Conservation (phyloP, 2,113 vertebrate genomes). For the Tachysurus vachellii region DNA sequence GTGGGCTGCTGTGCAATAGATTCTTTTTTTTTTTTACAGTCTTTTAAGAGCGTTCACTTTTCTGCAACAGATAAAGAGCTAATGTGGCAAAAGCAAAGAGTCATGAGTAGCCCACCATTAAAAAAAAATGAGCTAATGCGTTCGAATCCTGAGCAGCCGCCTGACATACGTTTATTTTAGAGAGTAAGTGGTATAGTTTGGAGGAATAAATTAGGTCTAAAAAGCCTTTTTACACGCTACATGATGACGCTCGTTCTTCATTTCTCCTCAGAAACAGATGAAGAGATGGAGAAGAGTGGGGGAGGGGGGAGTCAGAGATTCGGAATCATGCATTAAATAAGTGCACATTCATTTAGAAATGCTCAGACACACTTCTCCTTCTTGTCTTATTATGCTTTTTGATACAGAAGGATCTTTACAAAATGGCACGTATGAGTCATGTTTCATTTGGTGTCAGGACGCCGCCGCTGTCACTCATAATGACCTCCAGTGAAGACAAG, state of each 20-base stretch:
- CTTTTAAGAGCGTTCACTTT: not conserved
- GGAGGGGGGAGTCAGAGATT: not conserved
- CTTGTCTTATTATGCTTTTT: not conserved
- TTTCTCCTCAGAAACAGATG: slow-evolving; percentile 15
- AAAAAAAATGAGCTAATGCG: slow-evolving; percentile 31
- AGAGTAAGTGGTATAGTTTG: slow-evolving; percentile 31
- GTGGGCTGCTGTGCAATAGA: slow-evolving; percentile 15
- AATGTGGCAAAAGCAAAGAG: slow-evolving; percentile 7
- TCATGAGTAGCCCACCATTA: slow-evolving; percentile 1
- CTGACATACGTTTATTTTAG: slow-evolving; percentile 24
- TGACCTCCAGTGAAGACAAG: slow-evolving; percentile 40
- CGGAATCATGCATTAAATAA: not conserved
- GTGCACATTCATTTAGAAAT: not conserved
- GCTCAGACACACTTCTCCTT: not conserved
- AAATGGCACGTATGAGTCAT: slow-evolving; percentile 33
- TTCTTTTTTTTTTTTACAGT: not conserved
- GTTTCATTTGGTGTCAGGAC: slow-evolving; percentile 23
- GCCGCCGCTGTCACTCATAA: slow-evolving; percentile 22
- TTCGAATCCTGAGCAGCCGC: slow-evolving; percentile 18
- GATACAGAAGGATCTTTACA: slow-evolving; percentile 30
- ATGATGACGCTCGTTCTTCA: slow-evolving; percentile 1
- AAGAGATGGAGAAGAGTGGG: not conserved
- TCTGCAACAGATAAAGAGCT: not conserved
- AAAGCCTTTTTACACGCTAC: slow-evolving; percentile 36
- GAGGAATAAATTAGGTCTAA: slow-evolving; percentile 39